Conservation (phyloP, 2,113 vertebrate genomes). For the Cynopterus brachyotis region DNA sequence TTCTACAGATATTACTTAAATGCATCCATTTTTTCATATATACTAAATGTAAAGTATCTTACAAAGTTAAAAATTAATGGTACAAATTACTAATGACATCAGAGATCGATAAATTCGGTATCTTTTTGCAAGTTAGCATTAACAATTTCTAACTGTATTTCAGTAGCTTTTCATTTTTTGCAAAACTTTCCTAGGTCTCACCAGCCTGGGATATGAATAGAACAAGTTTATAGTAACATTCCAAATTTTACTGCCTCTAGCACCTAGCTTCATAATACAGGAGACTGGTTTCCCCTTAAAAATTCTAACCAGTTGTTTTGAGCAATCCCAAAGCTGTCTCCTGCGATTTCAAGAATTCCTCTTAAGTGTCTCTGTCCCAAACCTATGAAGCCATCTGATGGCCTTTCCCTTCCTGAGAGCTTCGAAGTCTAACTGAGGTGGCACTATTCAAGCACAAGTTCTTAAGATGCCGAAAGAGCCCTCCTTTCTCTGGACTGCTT, state of each 20-base stretch:
- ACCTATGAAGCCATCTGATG: neutral
- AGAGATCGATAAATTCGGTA: neutral
- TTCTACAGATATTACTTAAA: neutral
- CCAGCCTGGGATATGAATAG: neutral
- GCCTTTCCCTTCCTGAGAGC: neutral
- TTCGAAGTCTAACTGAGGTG: neutral
- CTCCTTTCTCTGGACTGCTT: neutral
- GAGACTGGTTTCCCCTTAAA: neutral
- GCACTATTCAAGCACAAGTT: neutral
- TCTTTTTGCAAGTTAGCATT: neutral
- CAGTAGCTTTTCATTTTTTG: neutral
- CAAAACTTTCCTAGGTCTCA: neutral
- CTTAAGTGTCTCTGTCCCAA: neutral
- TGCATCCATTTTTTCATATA: neutral
- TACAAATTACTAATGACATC: neutral
- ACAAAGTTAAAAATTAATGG: conserved; percentile 15
- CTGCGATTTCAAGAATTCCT: neutral
- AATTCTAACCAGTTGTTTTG: neutral
- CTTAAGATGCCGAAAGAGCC: neutral
- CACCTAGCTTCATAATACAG: neutral
- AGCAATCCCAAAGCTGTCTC: neutral
- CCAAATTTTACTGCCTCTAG: neutral
- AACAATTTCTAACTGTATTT: neutral
- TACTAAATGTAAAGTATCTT: neutral
- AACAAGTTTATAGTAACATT: neutral